Base-by-base conservation (phyloP, 2,113 vertebrate genomes). In the Drymodes brunneopygia region DNA sequence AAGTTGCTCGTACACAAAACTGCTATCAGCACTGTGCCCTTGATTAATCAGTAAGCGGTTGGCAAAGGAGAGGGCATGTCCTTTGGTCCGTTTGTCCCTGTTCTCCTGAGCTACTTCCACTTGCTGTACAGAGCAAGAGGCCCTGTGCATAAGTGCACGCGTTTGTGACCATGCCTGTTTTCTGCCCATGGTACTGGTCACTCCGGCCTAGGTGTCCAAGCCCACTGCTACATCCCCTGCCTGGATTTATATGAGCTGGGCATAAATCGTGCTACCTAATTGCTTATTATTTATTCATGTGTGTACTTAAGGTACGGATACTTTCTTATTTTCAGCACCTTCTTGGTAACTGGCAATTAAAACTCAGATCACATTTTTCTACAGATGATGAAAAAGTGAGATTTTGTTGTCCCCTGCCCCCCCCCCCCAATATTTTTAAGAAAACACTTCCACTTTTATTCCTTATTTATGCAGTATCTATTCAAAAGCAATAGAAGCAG, bases 71-170 rank as follows among this genome's bases (percentile, higher is more conserved):
- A 66, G 45, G 29, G 23, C 86, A 54, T 6, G 78, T 67, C 70
- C 81, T 92, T 79, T n/a, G 28, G 11, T 51, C 24, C 1, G 2
- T 57, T 65, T 51, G 88, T 56, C 64, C 35, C 0, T 5, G 65
- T 57, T 70, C 56, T 86, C 47, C 88, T 66, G 18, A 74, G 51
- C 60, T 77, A 5, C 56, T 91, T 81, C 35, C 51, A 15, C 69
- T 87, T 42, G 38, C 60, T 64, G 57, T 25, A 9, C 62, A 20
- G 38, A 78, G 47, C 7, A 12, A 38, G 45, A 83, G 62, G 18
- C 18, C 5, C 21, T 20, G 33, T 29, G 33, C 0, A 0, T 18
- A 2, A 1, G 23, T 15, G 42, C 60, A 33, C 4, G 9, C 40
- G 54, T 58, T 24, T 45, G n/a, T 40, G 50, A 44, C 8, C 1